phyloP scores from a whole-genome alignment of 2,888 invertebrate genomes.

The Girardia tigrina region DNA sequence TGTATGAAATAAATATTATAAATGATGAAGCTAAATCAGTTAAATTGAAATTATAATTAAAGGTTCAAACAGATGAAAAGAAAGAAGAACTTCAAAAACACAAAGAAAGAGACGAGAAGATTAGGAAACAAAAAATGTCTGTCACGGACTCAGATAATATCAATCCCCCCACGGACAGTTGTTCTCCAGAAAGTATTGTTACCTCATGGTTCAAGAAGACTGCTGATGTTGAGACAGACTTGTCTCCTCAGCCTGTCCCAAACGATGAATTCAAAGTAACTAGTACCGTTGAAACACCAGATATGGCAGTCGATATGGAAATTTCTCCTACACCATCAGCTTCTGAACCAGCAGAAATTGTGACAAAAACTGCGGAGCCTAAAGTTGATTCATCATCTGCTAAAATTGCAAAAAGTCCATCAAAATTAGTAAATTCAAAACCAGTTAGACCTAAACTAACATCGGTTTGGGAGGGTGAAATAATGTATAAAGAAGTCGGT shows the following conservation, averaged over 20 bases:
- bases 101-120: background rate
- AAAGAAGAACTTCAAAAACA: background rate
- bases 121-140: background rate
- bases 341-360: background rate
- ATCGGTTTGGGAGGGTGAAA: conserved; percentile 26
- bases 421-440: background rate
- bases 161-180: background rate
- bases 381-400: background rate
- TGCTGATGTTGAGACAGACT: background rate
- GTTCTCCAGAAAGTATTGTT: conserved; percentile 1
- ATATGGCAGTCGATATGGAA: conserved; percentile 6
- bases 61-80: background rate
- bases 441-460: conserved; percentile 2
- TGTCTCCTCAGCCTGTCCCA: background rate
- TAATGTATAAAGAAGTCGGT: conserved; percentile 5
- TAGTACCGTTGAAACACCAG: background rate
- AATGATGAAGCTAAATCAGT: too few species aligned
- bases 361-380: background rate
- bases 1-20: too few species aligned
- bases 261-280: conserved; percentile 13
- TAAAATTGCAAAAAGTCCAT: background rate
- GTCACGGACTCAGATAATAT: background rate
- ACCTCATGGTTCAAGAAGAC: background rate
- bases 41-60: too few species aligned
- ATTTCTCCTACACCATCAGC: conserved; percentile 29